Base-by-base conservation (phyloP, 2,888 invertebrate species). In the Coecobrya sp. region DNA sequence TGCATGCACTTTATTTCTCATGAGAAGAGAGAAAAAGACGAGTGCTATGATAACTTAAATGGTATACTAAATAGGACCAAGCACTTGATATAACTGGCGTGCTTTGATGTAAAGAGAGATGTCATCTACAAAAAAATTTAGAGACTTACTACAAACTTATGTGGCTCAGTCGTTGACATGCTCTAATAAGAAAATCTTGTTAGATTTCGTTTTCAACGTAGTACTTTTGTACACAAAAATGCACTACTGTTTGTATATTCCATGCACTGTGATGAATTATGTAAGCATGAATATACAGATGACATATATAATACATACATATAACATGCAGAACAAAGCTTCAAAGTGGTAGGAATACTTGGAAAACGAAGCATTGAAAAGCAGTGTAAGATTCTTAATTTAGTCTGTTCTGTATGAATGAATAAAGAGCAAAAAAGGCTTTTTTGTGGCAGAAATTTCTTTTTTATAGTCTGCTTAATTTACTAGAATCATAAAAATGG, bases 141-240 rank as follows among this genome's bases (percentile, higher is more conserved):
- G n/a, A 76, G 45, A 86, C 22, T 22, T 65, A 59, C 27, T 70
- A 25, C 19, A 59, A 87, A 59, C 45, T 45, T 76, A 81, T 81
- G 86, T 86, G 88, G 81, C 42, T 88, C 49, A 88, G 88, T 81
- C 65, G 81, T 65, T 88, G 79, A 79, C 68, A 79, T 88, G 79
- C 88, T 88, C 81, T 81, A 88, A 22, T 88, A 88, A 62, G 49
- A 81, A 88, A 79, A 79, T 65, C 22, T 49, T 11, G 16, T 76
- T 79, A 86, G 30, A 16, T n/a, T 36, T 81, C 25, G 45, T 70
- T 59, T 87, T 87, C 22, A 62, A 62, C 45, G 79, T 79, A 11
- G 10, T 27, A 68, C 30, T 68, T 30, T 19, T 0, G 3, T 25
- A 27, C 2, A 65, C 11, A 27, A 65, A n/a, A 65, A 65, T 27